phyloP scores from a whole-genome alignment of 2,888 invertebrate genomes.

The Diabrotica balteata region DNA sequence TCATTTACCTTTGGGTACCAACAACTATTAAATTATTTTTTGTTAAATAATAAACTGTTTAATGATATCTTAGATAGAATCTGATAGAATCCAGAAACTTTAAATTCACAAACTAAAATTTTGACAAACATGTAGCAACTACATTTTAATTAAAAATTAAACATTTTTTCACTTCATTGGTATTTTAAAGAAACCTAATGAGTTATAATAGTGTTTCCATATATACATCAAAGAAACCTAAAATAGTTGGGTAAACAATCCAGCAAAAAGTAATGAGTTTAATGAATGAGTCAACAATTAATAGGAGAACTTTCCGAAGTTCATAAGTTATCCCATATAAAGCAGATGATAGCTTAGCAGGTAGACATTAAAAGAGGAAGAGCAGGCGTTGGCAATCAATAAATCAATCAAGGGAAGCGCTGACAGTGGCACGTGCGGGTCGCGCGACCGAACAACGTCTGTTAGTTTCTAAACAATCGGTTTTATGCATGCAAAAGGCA shows the following conservation, averaged over 20 bases:
- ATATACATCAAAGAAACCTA: no score
- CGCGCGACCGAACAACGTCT: slow-evolving; percentile 32
- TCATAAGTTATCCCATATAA: slow-evolving; percentile 9
- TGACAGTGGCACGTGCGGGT: slow-evolving; percentile 37
- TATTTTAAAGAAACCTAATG: no score
- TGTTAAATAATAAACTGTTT: no score
- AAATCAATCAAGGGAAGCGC: slow-evolving; percentile 40
- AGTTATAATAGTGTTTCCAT: no score
- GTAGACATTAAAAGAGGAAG: slow-evolving; percentile 23
- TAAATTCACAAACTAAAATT: no score
- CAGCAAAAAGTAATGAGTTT: neutral
- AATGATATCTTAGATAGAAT: no score
- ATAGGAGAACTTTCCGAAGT: slow-evolving; percentile 6
- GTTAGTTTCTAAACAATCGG: slow-evolving; percentile 32
- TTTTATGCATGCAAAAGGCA: slow-evolving; percentile 33
- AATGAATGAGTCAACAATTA: slow-evolving; percentile 18
- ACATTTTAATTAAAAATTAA: no score
- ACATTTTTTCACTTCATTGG: no score
- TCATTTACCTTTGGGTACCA: no score
- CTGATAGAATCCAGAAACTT: no score
- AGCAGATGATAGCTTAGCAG: slow-evolving; percentile 12
- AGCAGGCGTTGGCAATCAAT: slow-evolving; percentile 36
- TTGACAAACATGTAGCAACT: no score
- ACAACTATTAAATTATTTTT: no score
- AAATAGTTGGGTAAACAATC: neutral